Conservation (phyloP, 2,113 vertebrate genomes). For the Chaetodon auriga region DNA sequence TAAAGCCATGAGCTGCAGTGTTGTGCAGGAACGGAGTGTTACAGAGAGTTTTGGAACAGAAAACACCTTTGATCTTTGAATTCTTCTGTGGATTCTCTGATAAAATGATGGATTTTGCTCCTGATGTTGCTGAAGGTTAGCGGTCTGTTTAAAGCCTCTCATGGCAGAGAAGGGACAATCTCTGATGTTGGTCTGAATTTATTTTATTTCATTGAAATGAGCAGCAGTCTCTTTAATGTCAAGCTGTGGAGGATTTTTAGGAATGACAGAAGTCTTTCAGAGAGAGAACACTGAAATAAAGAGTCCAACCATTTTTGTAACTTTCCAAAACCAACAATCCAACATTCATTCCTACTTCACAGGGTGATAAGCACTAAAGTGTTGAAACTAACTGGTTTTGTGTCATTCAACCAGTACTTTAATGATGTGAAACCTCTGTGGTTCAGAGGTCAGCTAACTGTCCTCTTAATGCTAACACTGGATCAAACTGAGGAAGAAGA, state of each 20-base stretch:
- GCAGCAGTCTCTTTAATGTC: neutral
- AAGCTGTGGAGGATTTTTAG: neutral
- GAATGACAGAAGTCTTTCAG: neutral
- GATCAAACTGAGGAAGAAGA: too few relatives aligned
- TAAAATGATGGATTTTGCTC: neutral
- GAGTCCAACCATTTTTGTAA: too few relatives aligned
- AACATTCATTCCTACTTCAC: neutral
- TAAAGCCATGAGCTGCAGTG: constrained; percentile 19
- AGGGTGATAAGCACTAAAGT: too few relatives aligned
- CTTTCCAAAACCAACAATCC: neutral
- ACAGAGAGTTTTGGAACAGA: neutral
- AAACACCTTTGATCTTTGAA: constrained; percentile 13
- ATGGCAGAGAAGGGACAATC: too few relatives aligned
- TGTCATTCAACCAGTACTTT: too few relatives aligned
- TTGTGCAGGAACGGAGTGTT: neutral
- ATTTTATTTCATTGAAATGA: neutral
- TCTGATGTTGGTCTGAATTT: neutral
- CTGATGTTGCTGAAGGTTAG: neutral
- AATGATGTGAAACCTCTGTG: too few relatives aligned
- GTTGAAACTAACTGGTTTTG: too few relatives aligned
- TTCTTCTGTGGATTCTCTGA: constrained; percentile 5
- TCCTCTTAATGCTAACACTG: too few relatives aligned
- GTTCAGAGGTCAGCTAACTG: too few relatives aligned
- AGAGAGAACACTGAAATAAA: neutral
- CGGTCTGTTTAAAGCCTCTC: neutral